Conservation (phyloP, 30 jellyfish, hydroid and myxozoan genomes). For the Chrysaora quinquecirrha region DNA sequence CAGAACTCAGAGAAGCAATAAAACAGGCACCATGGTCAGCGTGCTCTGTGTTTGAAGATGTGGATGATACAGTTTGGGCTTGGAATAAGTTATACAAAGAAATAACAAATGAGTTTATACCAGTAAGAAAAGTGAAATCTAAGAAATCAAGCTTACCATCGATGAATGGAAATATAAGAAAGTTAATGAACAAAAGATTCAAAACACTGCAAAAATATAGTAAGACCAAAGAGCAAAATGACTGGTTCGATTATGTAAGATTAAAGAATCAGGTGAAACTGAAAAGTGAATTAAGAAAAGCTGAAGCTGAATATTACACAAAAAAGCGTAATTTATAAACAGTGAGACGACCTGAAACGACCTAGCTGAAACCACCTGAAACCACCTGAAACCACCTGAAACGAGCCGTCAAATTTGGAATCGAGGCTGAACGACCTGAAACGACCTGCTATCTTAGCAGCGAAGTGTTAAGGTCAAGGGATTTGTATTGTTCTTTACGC, state of each 20-base stretch:
- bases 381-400: no score
- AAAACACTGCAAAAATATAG: conserved; percentile 39
- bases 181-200: conserved; percentile 46
- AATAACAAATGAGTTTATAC: conserved; percentile 32
- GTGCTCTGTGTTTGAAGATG: conserved; percentile 1
- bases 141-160: conserved; percentile 41
- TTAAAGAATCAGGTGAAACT: conserved; percentile 37
- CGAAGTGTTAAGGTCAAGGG: no score
- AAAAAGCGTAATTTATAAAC: not conserved
- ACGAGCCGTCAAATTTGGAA: no score
- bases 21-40: not conserved
- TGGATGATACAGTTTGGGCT: not conserved
- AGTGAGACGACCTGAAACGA: no score
- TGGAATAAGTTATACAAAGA: conserved; percentile 9
- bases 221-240: conserved; percentile 45
- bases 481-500: no score
- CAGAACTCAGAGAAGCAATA: not conserved
- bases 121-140: conserved; percentile 44
- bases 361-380: no score
- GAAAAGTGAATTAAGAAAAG: conserved; percentile 47
- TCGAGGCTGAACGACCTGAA: no score
- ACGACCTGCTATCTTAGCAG: no score
- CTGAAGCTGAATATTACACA: conserved; percentile 21
- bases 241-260: conserved; percentile 23
- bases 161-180: conserved; percentile 43